Evolutionary conservation across 2,888 invertebrate species (phyloP).

Genomic region (Trichacis sp.): DNA sequence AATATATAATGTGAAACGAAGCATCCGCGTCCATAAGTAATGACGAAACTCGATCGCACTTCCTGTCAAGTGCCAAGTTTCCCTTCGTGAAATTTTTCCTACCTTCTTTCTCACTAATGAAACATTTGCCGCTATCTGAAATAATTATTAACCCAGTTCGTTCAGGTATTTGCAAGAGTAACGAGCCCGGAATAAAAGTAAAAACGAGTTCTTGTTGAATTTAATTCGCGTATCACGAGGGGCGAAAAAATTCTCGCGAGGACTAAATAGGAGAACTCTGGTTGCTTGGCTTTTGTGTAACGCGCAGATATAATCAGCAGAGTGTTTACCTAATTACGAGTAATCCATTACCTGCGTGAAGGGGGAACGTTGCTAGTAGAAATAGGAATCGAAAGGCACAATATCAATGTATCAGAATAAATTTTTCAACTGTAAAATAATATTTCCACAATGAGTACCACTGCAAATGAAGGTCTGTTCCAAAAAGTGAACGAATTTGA

Average conservation of each 20-base stretch:
- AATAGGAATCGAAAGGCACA: too few relatives aligned
- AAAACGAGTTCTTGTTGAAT: slow-evolving; percentile 7
- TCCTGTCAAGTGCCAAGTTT: too few relatives aligned
- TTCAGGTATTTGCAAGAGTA: slow-evolving; percentile 15
- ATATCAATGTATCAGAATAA: too few relatives aligned
- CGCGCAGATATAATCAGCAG: slow-evolving; percentile 24
- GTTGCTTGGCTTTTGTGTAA: slow-evolving; percentile 12
- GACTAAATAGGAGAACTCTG: slow-evolving; percentile 14
- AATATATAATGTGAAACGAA: too few relatives aligned
- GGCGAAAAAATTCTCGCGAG: slow-evolving; percentile 9
- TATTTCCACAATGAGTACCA: too few relatives aligned
- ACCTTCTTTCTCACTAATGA: neutral
- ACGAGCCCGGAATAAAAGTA: slow-evolving; percentile 4
- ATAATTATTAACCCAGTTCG: neutral
- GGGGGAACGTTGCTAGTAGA: too few relatives aligned
- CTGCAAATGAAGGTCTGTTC: too few relatives aligned
- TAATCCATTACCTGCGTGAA: slow-evolving; percentile 59
- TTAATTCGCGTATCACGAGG: slow-evolving; percentile 13
- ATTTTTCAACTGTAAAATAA: too few relatives aligned
- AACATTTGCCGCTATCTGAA: neutral
- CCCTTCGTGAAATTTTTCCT: too few relatives aligned
- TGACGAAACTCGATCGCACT: too few relatives aligned
- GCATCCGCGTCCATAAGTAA: too few relatives aligned
- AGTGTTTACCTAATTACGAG: slow-evolving; percentile 61
- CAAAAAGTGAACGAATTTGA: too few relatives aligned